phyloP scores from a whole-genome alignment of 2,888 invertebrate genomes.

The Macropis europaea region DNA sequence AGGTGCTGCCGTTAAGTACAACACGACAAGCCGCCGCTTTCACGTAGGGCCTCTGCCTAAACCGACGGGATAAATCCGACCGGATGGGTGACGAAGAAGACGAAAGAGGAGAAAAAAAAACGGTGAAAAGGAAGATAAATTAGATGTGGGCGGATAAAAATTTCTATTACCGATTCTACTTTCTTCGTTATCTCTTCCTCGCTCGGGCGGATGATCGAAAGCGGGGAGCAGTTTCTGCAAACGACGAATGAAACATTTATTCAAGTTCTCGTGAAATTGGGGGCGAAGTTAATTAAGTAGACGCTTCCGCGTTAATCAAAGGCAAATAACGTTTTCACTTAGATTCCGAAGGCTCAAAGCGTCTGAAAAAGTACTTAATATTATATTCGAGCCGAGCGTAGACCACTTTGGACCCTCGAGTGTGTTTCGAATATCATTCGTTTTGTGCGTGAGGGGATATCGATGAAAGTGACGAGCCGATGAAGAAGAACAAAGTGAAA shows the following conservation, averaged over 20 bases:
- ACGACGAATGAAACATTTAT: neutral
- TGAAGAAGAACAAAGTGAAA: neutral
- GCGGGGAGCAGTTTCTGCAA: neutral
- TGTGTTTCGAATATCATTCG: too few relatives aligned
- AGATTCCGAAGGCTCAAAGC: too few relatives aligned
- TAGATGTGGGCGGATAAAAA: slow-evolving; percentile 10
- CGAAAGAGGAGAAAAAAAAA: neutral
- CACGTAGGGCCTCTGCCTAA: neutral
- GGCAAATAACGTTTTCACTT: neutral
- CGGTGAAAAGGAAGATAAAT: slow-evolving; percentile 8
- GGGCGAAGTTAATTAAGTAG: neutral
- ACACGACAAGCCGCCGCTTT: slow-evolving; percentile 11
- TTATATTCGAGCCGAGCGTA: too few relatives aligned
- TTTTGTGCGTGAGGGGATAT: too few relatives aligned
- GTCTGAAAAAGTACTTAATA: too few relatives aligned
- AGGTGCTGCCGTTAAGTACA: slow-evolving; percentile 13
- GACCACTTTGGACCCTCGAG: too few relatives aligned
- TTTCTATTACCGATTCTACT: slow-evolving; percentile 22
- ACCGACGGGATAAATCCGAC: slow-evolving; percentile 8
- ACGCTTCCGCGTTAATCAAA: neutral
- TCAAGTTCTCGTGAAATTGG: neutral
- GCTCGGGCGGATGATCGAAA: too few relatives aligned
- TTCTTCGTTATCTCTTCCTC: too few relatives aligned
- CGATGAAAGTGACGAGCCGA: neutral
- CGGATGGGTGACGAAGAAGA: neutral